phyloP scores from a whole-genome alignment of 2,888 invertebrate species.

The Xanthia icteritia region DNA sequence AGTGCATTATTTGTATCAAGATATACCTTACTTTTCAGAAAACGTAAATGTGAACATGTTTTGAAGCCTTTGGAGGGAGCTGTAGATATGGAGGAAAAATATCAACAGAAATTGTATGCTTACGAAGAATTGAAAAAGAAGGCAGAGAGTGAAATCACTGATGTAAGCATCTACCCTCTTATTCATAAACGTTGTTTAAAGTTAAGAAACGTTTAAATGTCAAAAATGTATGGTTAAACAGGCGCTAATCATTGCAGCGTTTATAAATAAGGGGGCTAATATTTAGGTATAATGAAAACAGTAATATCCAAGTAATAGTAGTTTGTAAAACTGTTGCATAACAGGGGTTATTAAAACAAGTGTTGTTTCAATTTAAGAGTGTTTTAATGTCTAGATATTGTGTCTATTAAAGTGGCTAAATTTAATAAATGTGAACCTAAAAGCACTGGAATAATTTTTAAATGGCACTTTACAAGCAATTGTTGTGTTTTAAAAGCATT shows the following conservation, averaged over 20 bases:
- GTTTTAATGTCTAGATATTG: too few species aligned
- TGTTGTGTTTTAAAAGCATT: too few species aligned
- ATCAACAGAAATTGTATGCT: slow-evolving; percentile 79
- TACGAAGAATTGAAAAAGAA: slow-evolving; percentile 84
- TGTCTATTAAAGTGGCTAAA: too few species aligned
- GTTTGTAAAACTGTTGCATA: not conserved
- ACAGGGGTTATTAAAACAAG: not conserved
- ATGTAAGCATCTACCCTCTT: slow-evolving; percentile 71
- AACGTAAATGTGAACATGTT: slow-evolving; percentile 86
- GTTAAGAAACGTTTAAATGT: too few species aligned
- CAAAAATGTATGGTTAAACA: too few species aligned
- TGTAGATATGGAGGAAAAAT: slow-evolving; percentile 85
- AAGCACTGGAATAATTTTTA: too few species aligned
- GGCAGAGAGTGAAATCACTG: slow-evolving; percentile 81
- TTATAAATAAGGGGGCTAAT: too few species aligned
- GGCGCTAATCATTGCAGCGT: too few species aligned
- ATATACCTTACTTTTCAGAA: slow-evolving; percentile 71
- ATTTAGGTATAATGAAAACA: not conserved
- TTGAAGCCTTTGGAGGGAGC: slow-evolving; percentile 82
- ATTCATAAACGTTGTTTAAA: too few species aligned
- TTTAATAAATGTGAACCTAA: too few species aligned
- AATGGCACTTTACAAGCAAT: too few species aligned
- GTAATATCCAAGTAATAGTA: not conserved
- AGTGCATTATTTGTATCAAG: not conserved
- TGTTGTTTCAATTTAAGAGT: too few species aligned